These are phyloP conservation scores for Jacana jacana DNA, from an alignment of 2,113 vertebrate genomes.

Conservation along the genomic window DNA sequence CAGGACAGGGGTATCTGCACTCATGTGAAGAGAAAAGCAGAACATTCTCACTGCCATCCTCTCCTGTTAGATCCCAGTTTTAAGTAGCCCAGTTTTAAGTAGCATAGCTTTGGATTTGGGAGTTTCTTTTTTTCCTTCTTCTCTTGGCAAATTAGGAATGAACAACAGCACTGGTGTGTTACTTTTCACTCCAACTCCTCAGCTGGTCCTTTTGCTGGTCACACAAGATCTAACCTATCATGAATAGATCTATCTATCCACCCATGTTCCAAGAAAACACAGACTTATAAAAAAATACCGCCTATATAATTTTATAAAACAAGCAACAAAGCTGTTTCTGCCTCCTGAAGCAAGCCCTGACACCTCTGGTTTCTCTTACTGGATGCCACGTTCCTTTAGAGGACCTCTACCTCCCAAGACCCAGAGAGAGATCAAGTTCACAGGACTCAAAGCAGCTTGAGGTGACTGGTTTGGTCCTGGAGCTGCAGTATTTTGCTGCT, in stretches of 20 bases:
- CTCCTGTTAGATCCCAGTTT: neutral
- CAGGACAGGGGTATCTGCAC: neutral
- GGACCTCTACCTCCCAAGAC: neutral
- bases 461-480: neutral
- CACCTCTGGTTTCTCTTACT: neutral
- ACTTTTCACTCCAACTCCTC: neutral
- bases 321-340: neutral
- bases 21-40: neutral
- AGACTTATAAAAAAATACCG: neutral
- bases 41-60: neutral
- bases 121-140: neutral
- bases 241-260: neutral
- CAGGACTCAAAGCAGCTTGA: neutral
- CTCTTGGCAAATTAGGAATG: neutral
- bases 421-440: neutral
- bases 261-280: neutral
- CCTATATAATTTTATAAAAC: neutral
- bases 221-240: neutral
- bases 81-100: neutral
- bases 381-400: neutral
- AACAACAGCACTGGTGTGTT: neutral
- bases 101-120: neutral
- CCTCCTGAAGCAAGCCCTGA: neutral
- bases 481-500: neutral
- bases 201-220: neutral